Percentiles rank a stretch among this genome's conserved stretches.
Conservation (phyloP, 2,797 vertebrate species). For the Apodemus agrarius region DNA sequence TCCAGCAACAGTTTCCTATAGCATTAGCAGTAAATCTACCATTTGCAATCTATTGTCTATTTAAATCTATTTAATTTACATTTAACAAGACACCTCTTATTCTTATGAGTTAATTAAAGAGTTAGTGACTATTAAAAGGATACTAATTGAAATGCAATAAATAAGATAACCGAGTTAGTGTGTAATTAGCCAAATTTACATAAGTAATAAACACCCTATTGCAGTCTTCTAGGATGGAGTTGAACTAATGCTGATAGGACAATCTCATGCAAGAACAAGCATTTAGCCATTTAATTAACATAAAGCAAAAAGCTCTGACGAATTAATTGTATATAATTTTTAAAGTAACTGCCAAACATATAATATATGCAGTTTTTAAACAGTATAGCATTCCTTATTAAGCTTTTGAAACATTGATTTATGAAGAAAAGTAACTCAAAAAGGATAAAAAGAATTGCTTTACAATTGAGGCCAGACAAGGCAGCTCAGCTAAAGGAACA, state of each 20-base stretch:
- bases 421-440: constrained; percentile 31
- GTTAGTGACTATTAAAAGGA: constrained; percentile 85
- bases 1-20: constrained; percentile 72
- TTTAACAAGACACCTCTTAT: constrained; percentile 88
- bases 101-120: constrained; percentile 87
- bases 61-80: constrained; percentile 87
- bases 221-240: constrained; percentile 76
- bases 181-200: constrained; percentile 87
- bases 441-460: not conserved
- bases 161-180: constrained; percentile 86
- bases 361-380: constrained; percentile 67
- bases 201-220: constrained; percentile 86
- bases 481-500: not conserved
- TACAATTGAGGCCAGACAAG: not conserved
- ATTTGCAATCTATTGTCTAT: constrained; percentile 85
- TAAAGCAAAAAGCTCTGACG: constrained; percentile 73
- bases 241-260: constrained; percentile 78
- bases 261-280: constrained; percentile 79
- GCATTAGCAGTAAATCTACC: constrained; percentile 83
- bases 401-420: constrained; percentile 30
- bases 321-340: constrained; percentile 84
- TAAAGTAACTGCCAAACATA: constrained; percentile 77
- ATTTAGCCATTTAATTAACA: constrained; percentile 84
- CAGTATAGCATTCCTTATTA: constrained; percentile 44
- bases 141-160: constrained; percentile 86